Percentiles rank a stretch among this genome's conserved stretches.
Conservation (phyloP, 2,113 vertebrate genomes). For the Crocuta crocuta region DNA sequence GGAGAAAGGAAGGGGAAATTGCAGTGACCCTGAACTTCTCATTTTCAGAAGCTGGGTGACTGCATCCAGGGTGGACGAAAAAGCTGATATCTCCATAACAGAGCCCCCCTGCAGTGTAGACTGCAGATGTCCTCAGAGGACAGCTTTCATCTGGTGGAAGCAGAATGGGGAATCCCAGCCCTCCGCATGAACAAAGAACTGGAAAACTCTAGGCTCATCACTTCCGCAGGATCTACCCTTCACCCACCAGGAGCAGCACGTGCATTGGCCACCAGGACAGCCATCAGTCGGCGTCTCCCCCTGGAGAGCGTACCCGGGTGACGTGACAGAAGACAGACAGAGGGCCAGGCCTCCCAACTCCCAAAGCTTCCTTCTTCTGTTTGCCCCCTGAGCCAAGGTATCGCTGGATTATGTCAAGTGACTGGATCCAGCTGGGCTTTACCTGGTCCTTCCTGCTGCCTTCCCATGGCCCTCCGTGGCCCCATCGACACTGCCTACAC, state of each 20-base stretch:
- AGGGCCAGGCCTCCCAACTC: fast-evolving
- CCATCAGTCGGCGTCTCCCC: background rate
- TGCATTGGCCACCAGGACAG: background rate
- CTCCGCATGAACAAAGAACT: background rate
- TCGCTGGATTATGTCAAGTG: background rate
- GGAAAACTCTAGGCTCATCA: background rate
- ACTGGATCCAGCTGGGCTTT: background rate
- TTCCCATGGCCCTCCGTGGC: background rate
- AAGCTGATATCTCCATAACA: background rate
- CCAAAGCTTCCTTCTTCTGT: background rate
- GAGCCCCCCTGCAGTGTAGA: background rate
- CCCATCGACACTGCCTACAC: background rate
- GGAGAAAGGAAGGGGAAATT: background rate
- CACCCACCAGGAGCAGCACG: background rate
- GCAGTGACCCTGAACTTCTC: background rate
- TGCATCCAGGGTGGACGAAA: background rate
- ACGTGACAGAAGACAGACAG: background rate
- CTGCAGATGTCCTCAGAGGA: background rate
- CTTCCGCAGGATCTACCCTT: background rate
- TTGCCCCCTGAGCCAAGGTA: background rate
- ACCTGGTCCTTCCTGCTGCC: background rate
- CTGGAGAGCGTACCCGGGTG: fast-evolving
- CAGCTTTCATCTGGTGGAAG: background rate
- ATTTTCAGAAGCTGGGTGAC: background rate
- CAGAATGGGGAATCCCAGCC: background rate